Percentiles rank a stretch among this genome's conserved stretches.
Conservation (phyloP, 2,797 vertebrate genomes). For the Sciurus vulgaris region DNA sequence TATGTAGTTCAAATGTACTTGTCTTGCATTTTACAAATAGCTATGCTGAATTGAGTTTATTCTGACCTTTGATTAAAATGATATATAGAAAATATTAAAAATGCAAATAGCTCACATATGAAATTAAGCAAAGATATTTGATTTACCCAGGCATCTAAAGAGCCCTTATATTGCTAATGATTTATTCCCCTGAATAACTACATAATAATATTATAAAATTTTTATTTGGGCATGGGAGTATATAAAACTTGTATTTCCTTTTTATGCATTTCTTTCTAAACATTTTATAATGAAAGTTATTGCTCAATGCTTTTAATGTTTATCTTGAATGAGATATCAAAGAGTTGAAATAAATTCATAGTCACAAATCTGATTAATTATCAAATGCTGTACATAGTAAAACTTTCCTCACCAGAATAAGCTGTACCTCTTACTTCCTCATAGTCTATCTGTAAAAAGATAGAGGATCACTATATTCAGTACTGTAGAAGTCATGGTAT, state of each 20-base stretch:
- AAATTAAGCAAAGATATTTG: slow-evolving; percentile 59
- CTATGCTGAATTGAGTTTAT: slow-evolving; percentile 51
- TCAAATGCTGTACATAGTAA: background rate
- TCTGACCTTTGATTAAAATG: slow-evolving; percentile 73
- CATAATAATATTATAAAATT: slow-evolving; percentile 59
- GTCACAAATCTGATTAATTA: background rate
- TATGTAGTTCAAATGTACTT: slow-evolving; percentile 76
- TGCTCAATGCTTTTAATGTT: background rate
- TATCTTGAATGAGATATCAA: slow-evolving; percentile 54
- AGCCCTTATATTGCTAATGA: slow-evolving; percentile 5
- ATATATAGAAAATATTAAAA: slow-evolving; percentile 64
- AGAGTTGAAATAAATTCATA: background rate
- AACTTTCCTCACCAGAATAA: background rate
- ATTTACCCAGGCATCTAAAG: background rate
- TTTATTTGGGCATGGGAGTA: background rate
- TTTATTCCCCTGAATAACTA: slow-evolving; percentile 52
- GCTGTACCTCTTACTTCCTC: background rate
- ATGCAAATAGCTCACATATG: slow-evolving; percentile 54
- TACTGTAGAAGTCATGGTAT: background rate
- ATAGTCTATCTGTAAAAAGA: background rate
- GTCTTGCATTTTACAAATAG: slow-evolving; percentile 73
- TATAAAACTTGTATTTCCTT: background rate
- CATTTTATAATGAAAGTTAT: background rate
- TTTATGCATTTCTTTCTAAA: background rate
- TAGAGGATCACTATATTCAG: background rate